These are phyloP conservation scores for Drosophila mayaguana DNA, from an alignment of 2,888 invertebrate species.

Conservation along the genomic window DNA sequence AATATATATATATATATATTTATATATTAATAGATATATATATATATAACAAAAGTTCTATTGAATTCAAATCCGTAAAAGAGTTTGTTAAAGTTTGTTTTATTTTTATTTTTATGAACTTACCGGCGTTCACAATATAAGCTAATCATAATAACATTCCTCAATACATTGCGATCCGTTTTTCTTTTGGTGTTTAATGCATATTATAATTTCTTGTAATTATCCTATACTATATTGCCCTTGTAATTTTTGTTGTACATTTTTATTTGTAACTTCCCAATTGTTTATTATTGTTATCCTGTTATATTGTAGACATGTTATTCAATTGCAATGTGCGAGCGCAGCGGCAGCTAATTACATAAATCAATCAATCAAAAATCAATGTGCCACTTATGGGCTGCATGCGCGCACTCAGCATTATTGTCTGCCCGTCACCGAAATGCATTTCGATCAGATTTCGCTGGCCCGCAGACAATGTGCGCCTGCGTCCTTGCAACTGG, in stretches of 20 bases:
- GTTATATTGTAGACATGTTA: constrained; percentile 46
- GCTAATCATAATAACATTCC: constrained; percentile 82
- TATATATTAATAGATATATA: too few relatives aligned
- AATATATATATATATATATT: too few relatives aligned
- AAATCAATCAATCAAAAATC: neutral
- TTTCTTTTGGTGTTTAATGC: constrained; percentile 36
- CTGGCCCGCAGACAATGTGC: constrained; percentile 62
- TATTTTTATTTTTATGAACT: constrained; percentile 61
- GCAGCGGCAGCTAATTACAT: constrained; percentile 25
- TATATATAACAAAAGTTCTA: too few relatives aligned
- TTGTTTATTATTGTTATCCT: constrained; percentile 55
- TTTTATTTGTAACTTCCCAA: constrained; percentile 36
- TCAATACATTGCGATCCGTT: constrained; percentile 72
- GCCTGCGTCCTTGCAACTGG: constrained; percentile 55
- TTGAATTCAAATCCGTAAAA: constrained; percentile 67
- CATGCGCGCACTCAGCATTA: constrained; percentile 72
- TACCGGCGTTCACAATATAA: constrained; percentile 54
- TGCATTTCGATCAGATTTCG: constrained; percentile 66
- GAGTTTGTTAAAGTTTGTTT: constrained; percentile 78
- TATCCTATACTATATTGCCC: constrained; percentile 48
- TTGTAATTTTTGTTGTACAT: constrained; percentile 57
- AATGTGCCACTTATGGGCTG: constrained; percentile 54
- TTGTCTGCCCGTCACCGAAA: constrained; percentile 76
- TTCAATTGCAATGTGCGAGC: constrained; percentile 40
- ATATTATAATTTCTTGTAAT: constrained; percentile 30